Percentiles rank a stretch among this genome's conserved stretches.
phyloP scores from a whole-genome alignment of 1,140 invertebrate species.

The Leptoteleia sp. region DNA sequence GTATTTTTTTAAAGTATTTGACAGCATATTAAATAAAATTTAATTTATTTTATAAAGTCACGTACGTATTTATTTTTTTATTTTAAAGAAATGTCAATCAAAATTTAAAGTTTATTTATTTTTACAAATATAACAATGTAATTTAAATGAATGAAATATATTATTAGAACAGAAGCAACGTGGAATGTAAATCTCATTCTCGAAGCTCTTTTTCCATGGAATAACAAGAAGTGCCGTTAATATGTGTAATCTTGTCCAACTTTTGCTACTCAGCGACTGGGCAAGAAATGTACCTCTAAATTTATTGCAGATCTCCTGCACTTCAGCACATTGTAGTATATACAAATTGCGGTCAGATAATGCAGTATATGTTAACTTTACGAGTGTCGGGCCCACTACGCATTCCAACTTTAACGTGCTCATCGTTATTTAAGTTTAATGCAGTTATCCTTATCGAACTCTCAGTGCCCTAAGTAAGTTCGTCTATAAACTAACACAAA shows the following conservation, averaged over 20 bases:
- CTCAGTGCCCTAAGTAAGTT: conserved; percentile 42
- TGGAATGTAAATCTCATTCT: neutral
- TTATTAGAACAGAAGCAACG: neutral
- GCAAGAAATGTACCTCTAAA: conserved; percentile 31
- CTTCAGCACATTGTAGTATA: conserved; percentile 45
- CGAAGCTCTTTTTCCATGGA: conserved; percentile 6
- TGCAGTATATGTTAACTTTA: conserved; percentile 45
- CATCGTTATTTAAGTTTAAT: conserved; percentile 63
- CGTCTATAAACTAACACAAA: conserved; percentile 54
- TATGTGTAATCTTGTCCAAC: conserved; percentile 45
- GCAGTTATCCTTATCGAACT: conserved; percentile 62
- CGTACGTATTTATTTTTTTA: too few relatives aligned
- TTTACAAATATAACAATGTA: neutral
- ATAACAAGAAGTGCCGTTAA: conserved; percentile 50
- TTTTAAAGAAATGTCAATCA: too few relatives aligned
- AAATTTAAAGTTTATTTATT: too few relatives aligned
- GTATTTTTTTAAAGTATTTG: too few relatives aligned
- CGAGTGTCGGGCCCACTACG: conserved; percentile 38
- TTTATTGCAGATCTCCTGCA: conserved; percentile 34
- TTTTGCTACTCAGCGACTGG: conserved; percentile 16
- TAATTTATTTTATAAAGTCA: too few relatives aligned
- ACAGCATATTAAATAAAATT: too few relatives aligned
- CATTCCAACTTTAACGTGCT: conserved; percentile 51
- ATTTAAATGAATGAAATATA: neutral
- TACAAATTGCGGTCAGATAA: conserved; percentile 64